Evolutionary conservation across 2,888 invertebrate genomes (phyloP), one percentile per base, ranked within the genome.

Genomic region (Trisateles emortualis): DNA sequence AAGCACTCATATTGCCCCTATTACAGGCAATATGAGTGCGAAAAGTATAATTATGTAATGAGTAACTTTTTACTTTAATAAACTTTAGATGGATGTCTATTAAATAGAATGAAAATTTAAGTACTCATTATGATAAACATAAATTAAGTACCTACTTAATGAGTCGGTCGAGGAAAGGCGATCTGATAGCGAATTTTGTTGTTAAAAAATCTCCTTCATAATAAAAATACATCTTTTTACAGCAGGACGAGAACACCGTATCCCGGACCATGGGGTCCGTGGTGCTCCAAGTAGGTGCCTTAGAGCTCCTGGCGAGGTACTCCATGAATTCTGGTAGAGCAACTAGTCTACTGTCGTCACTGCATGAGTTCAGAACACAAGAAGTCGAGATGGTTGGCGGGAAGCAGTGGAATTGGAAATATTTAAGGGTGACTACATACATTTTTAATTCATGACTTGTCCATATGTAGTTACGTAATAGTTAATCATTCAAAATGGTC

Each of bases 321-420:
- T 93, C 93, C n/a, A 88, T 90, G 87, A 91, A 90, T 72, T 85
- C 90, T 0, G 85, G 84, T 2, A 76, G 92, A 32, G 87, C 88
- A 2, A 92, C 90, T 24, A 94, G 93, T 52, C 93, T 94, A 11
- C 69, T 94, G 30, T 94, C 93, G 30, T 94, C 94, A 0, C 74
- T 94, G 9, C 93, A 94, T 53, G 93, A 94, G 52, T 93, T 93
- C 66, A 86, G 93, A 62, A 89, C 86, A 9, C 86, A 93, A 10
- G 94, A 94, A 50, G 90, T 88, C 0, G 93, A 94, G 39, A 88
- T 93, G 5, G 87, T 88, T 19, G 93, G 93, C 35, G 93, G 94
- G 1, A 94, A 94, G 54, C 94, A 95, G 57, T 95, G 95, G 95
- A 95, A 95, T 41, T 95, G 95, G 95, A 93, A 93, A 47, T 94